Base-by-base conservation (phyloP, 2,888 invertebrate species). In the Lathronympha strigana region DNA sequence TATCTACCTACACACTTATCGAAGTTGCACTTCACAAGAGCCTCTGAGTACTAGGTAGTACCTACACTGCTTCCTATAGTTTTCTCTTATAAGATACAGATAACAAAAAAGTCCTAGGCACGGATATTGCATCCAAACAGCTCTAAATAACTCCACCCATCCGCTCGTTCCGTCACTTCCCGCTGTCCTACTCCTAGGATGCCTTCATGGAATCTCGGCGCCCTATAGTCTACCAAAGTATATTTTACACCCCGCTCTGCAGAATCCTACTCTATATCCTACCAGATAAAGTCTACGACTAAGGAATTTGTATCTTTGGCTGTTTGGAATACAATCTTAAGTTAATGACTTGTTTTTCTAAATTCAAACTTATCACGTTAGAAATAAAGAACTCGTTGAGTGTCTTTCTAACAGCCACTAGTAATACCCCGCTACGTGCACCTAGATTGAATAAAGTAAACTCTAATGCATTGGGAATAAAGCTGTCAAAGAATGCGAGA, bases 161-260 rank as follows among this genome's bases (percentile, higher is more conserved):
- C 57, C 43, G 57, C 50, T 45, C 36, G 40, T 64, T 64, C 53
- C 54, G 54, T 36, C 54, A 23, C 64, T 64, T 64, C 64, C 63
- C 58, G 57, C 43, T 47, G 43, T 19, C 17, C 62, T 47, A 57
- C 43, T 40, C 43, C 63, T 58, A 21, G 28, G 49, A 54, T 61
- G 58, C 43, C 15, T 66, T 66, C 66, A 40, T 25, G 15, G 66
- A 66, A 66, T 40, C 61, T 38, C 49, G 66, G 61, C 61, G 61
- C 54, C 66, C 49, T 50, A 49, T 23, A 54, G 66, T 66, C 66
- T 66, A 55, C 60, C 63, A 60, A 9, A 23, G 19, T 15, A 21
- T 19, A 25, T 4, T 17, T 19, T 25, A 6, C 25, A 45, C 19
- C n/a, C 31, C 8, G 15, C 28, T 15, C 28, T 8, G 4, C 36